Evolutionary conservation across 2,888 invertebrate genomes (phyloP).

Genomic region (Drosophila acutilabella): DNA sequence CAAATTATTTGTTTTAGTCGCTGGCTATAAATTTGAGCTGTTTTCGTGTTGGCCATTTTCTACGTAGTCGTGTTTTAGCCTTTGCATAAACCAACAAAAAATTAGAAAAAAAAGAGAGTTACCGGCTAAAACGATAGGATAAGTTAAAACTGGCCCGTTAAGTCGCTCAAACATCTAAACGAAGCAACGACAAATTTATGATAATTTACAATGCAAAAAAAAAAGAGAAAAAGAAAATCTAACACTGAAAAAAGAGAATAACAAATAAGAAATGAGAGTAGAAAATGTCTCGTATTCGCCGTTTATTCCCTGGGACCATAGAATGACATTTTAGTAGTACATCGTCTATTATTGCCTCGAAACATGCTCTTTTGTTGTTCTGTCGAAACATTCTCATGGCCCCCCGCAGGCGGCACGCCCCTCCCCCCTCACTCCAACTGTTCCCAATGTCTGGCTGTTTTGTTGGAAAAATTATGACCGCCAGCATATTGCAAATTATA

Average conservation of each 20-base stretch:
- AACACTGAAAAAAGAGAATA: constrained; percentile 5
- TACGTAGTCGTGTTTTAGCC: constrained; percentile 34
- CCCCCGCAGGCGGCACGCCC: constrained; percentile 60
- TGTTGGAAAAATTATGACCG: constrained; percentile 76
- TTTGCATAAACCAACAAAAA: constrained; percentile 54
- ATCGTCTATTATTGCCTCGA: constrained; percentile 80
- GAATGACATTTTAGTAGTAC: constrained; percentile 81
- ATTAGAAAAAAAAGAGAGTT: constrained; percentile 6
- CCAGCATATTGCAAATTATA: constrained; percentile 82
- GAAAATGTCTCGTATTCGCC: constrained; percentile 21
- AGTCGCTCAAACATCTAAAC: constrained; percentile 63
- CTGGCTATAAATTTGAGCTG: constrained; percentile 67
- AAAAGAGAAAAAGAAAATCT: constrained; percentile 16
- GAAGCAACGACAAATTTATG: constrained; percentile 80
- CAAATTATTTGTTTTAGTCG: constrained; percentile 77
- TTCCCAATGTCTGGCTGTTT: constrained; percentile 43
- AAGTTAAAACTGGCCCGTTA: constrained; percentile 42
- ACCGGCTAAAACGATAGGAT: constrained; percentile 18
- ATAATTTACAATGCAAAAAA: constrained; percentile 73
- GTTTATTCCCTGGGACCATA: constrained; percentile 47
- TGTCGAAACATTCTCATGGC: constrained; percentile 78
- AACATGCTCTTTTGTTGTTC: constrained; percentile 82
- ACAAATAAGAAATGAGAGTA: constrained; percentile 12
- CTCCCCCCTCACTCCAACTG: constrained; percentile 14
- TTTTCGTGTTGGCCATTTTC: constrained; percentile 65